Evolutionary conservation across 1,140 invertebrate species (phyloP), one percentile per base, ranked within the genome.

Genomic region (Teleogryllus occipitalis): DNA sequence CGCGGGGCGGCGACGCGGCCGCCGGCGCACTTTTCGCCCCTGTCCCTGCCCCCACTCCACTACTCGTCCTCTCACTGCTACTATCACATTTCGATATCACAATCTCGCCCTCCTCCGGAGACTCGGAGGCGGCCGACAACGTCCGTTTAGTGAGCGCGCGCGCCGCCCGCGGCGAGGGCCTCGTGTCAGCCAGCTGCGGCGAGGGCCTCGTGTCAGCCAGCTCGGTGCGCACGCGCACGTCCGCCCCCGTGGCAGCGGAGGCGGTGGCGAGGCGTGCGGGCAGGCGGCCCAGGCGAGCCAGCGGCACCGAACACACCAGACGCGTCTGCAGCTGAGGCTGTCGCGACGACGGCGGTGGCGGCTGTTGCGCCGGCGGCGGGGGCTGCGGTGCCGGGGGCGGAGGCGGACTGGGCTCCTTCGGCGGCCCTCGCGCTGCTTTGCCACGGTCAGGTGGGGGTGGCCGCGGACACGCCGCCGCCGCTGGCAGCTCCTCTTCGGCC

Each of bases 181-280:
- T 92, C 82, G 87, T 92, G 85, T 89, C 86, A 0, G 89, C 83
- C 12, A 89, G 82, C 80, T 89, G n/a, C 81, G 12, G 80, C 82
- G n/a, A 78, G 74, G 84, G 90, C 90, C 86, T 92, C 82, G 87
- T 92, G 85, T 89, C 86, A 0, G 89, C 83, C 12, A 89, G 82
- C 80, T 89, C 88, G 12, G 87, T 87, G 12, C 86, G 85, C 49
- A 87, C 86, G 48, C 88, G 85, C 7, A 89, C 80, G 80, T 89
- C 88, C 78, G 89, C 84, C 8, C 65, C 75, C 75, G 54, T 1
- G 54, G 54, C 10, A 7, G 54, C 18, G 54, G 54, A 3, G 86
- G 6, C 54, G 54, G 18, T 1, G 7, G 10, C 54, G 2, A 65
- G 54, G 54, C 54, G 54, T 7, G 54, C 54, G 10, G 54, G 10